Evolutionary conservation across 1,140 invertebrate species (phyloP).

Genomic region (Mycetomoellerius zeteki): DNA sequence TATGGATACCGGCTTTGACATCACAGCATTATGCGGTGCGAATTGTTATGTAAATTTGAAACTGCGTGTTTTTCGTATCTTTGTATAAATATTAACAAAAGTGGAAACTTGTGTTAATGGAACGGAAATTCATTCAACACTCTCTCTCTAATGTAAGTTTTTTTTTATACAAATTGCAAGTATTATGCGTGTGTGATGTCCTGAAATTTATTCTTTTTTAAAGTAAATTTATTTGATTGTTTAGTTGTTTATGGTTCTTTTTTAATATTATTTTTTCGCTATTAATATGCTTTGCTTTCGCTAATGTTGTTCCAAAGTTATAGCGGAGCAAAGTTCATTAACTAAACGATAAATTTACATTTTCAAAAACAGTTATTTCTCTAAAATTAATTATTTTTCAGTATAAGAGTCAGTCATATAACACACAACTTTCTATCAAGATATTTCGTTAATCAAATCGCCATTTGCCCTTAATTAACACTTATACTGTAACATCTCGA

Average conservation of each 20-base stretch:
- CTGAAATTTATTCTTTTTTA: neutral
- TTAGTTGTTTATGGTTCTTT: neutral
- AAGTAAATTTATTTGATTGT: neutral
- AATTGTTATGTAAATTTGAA: conserved; percentile 35
- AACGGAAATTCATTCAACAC: neutral
- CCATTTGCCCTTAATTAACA: conserved; percentile 65
- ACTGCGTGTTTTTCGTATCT: neutral
- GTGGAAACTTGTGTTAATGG: neutral
- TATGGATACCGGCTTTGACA: neutral
- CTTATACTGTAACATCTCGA: neutral
- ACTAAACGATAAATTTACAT: neutral
- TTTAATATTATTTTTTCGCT: neutral
- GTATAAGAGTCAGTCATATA: neutral
- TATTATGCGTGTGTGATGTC: neutral
- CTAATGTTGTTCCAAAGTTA: neutral
- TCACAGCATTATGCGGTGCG: conserved; percentile 11
- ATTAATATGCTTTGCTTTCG: neutral
- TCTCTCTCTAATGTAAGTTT: neutral
- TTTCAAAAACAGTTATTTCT: neutral
- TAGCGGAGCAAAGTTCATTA: neutral
- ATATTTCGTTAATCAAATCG: conserved; percentile 43
- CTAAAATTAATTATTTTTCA: neutral
- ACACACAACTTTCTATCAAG: neutral
- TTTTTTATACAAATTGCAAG: neutral
- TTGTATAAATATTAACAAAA: conserved; percentile 23